Conservation (phyloP, 2,888 invertebrate species). For the Catocala nupta region DNA sequence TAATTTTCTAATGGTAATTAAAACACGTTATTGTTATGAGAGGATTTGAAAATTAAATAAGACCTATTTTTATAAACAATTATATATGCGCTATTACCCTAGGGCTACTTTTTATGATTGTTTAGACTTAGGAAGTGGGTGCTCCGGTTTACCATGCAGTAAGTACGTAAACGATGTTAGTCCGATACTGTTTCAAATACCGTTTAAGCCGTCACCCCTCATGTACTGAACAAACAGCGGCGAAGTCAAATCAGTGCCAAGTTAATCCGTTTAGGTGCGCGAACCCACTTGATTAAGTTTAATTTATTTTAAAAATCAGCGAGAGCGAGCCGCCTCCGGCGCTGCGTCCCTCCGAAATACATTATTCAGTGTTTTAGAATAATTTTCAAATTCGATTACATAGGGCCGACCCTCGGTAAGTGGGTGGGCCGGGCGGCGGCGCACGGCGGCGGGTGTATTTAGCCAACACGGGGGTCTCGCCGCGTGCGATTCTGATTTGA, state of each 20-base stretch:
- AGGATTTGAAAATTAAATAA: too few relatives aligned
- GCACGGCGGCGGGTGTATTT: constrained; percentile 83
- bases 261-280: constrained; percentile 87
- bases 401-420: constrained; percentile 87
- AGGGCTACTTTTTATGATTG: neutral
- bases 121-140: neutral
- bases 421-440: constrained; percentile 78
- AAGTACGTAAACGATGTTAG: constrained; percentile 60
- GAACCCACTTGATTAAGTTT: constrained; percentile 88
- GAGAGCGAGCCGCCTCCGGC: constrained; percentile 80
- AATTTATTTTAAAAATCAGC: constrained; percentile 87
- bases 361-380: constrained; percentile 88
- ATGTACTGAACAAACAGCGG: constrained; percentile 78
- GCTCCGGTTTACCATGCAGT: neutral
- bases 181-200: constrained; percentile 77
- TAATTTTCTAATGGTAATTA: too few relatives aligned
- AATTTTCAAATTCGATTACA: constrained; percentile 88
- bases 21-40: too few relatives aligned
- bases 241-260: constrained; percentile 85
- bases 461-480: constrained; percentile 86
- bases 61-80: too few relatives aligned
- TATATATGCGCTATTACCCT: neutral
- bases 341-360: constrained; percentile 82
- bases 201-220: constrained; percentile 78
- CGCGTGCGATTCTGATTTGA: constrained; percentile 87